phyloP scores from a whole-genome alignment of 2,113 vertebrate genomes.

The Dendropsophus ebraccatus region DNA sequence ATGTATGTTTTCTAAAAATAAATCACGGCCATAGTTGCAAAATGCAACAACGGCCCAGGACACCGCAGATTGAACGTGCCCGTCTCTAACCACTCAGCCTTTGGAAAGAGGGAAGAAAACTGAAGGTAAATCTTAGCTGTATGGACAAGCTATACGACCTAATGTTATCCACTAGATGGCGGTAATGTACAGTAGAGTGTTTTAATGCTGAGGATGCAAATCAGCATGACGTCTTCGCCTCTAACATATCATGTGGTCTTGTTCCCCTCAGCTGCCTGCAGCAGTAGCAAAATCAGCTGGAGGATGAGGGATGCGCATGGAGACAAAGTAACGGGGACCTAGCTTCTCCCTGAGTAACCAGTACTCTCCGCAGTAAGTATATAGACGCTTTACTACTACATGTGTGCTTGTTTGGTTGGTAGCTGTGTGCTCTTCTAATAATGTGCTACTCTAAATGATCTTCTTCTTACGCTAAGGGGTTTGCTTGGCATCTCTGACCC shows the following conservation, averaged over 20 bases:
- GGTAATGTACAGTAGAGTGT: too few species aligned
- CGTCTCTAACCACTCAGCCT: too few species aligned
- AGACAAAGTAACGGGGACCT: not conserved
- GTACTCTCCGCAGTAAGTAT: not conserved
- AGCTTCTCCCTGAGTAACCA: not conserved
- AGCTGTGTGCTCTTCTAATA: not conserved
- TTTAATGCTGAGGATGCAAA: not conserved
- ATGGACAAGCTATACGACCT: not conserved
- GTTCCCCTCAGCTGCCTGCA: constrained; percentile 23
- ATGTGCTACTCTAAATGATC: not conserved
- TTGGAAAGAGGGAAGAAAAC: too few species aligned
- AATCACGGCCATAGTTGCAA: too few species aligned
- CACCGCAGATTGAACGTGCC: too few species aligned
- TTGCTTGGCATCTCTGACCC: not conserved
- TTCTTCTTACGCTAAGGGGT: not conserved
- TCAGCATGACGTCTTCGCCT: constrained; percentile 15
- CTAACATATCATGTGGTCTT: not conserved
- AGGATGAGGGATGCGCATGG: constrained; percentile 19
- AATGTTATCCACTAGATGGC: constrained; percentile 11
- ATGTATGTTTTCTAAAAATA: too few species aligned
- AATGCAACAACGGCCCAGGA: too few species aligned
- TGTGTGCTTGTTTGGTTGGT: not conserved
- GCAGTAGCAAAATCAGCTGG: constrained; percentile 22
- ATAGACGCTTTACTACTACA: not conserved
- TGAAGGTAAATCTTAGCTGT: not conserved